phyloP scores from a whole-genome alignment of 2,888 invertebrate species.

The Slavum lentiscoides region DNA sequence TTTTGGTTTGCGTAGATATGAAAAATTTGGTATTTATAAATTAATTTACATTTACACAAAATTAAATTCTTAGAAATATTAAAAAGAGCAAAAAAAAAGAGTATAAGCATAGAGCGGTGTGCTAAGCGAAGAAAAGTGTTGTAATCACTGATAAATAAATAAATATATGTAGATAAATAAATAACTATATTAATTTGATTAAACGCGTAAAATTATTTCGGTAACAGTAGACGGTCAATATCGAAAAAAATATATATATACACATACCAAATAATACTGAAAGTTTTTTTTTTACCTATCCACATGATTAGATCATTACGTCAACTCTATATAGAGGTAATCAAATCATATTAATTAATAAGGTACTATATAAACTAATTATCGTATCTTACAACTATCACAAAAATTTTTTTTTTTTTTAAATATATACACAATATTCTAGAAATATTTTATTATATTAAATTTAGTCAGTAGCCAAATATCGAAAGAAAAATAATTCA shows the following conservation, averaged over 20 bases:
- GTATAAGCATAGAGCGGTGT: conserved; percentile 4
- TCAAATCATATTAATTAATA: conserved; percentile 1
- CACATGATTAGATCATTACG: conserved; percentile 10
- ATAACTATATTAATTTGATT: neutral
- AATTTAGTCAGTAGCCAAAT: conserved; percentile 20
- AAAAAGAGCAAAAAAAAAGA: conserved; percentile 18
- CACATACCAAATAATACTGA: conserved; percentile 8
- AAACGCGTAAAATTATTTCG: neutral
- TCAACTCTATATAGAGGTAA: conserved; percentile 29
- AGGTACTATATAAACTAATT: neutral
- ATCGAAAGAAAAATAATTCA: conserved; percentile 6
- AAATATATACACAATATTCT: neutral
- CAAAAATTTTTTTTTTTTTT: neutral
- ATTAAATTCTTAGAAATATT: neutral
- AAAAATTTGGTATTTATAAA: too few relatives aligned
- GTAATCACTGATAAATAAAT: conserved; percentile 11
- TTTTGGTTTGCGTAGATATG: too few relatives aligned
- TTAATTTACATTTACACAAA: neutral
- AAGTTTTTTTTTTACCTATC: neutral
- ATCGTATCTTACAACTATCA: conserved; percentile 13
- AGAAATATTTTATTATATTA: conserved; percentile 9
- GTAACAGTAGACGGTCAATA: conserved; percentile 8
- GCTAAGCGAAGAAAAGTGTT: conserved; percentile 7
- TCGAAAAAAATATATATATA: neutral
- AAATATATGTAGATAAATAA: neutral